Base-by-base conservation (phyloP, 2,113 vertebrate genomes). In the Ciconia maguari region DNA sequence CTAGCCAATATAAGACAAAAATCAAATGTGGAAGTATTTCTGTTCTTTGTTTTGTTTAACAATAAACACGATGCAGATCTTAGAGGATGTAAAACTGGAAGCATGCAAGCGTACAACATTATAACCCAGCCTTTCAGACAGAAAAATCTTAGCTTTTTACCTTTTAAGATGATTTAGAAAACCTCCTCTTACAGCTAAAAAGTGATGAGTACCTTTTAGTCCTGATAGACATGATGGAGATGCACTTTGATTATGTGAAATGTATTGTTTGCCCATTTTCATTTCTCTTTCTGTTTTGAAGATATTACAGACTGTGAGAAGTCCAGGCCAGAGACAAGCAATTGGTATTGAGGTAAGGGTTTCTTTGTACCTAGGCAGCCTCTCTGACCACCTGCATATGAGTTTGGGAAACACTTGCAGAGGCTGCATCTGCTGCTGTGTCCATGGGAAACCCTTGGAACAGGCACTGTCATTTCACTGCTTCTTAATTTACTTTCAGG, bases 251-350 rank as follows among this genome's bases (percentile, higher is more conserved):
- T 81, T 42, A 10, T 76, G 25, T 87, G 41, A 76, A 96, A 91
- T n/a, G 2, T 58, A 48, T 52, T 74, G n/a, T 51, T 60, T 89
- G 3, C 41, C 18, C 90, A 12, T 74, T 80, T 89, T 90, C 1
- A 17, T 82, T 94, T 88, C 10, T 44, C 3, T 55, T 94, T 96
- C 32, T 81, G 78, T 55, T 90, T 96, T 92, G n/a, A 97, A 99
- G 99, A 98, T 99, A 92, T 57, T 99, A 34, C 99, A 99, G 93
- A 99, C 99, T 1, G 98, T 99, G 72, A 98, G 98, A 97, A 97
- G 97, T 32, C 99, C 99, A 44, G 99, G 99, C 62, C 99, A 99
- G 97, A 98, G 98, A 81, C 99, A 99, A 97, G 99, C 98, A 65
- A 98, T 99, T 81, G 99, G 99, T 87, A 99, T 99, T 91, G 99